These are phyloP conservation scores for Anoplophora glabripennis DNA, from an alignment of 1,140 invertebrate genomes.

Conservation along the genomic window DNA sequence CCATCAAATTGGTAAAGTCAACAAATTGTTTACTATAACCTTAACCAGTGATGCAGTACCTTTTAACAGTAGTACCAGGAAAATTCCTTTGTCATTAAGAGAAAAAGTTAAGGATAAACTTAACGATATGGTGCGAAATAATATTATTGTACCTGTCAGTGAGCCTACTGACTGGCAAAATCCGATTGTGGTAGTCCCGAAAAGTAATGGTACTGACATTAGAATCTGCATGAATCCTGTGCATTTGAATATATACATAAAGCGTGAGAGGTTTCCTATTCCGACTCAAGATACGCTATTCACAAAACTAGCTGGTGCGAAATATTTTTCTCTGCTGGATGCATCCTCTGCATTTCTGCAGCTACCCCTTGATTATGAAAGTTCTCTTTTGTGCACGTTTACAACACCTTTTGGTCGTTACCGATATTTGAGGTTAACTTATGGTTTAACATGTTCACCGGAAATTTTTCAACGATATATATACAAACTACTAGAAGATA, in stretches of 20 bases:
- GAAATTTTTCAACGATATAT: too few species aligned
- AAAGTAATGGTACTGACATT: background rate
- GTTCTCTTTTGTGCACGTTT: too few species aligned
- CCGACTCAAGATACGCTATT: slow-evolving; percentile 7
- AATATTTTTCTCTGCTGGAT: slow-evolving; percentile 19
- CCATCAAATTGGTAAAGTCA: background rate
- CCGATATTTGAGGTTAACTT: too few species aligned
- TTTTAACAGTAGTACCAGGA: background rate
- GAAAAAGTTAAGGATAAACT: slow-evolving; percentile 10
- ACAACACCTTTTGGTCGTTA: too few species aligned
- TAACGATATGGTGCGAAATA: slow-evolving; percentile 6
- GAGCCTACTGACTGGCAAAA: slow-evolving; percentile 10
- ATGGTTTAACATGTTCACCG: too few species aligned
- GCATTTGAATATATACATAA: slow-evolving; percentile 11
- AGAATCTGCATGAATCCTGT: slow-evolving; percentile 13
- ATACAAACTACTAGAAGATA: too few species aligned
- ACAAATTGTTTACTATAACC: slow-evolving; percentile 1
- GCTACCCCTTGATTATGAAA: too few species aligned
- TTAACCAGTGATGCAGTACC: slow-evolving; percentile 9
- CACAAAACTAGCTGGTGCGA: slow-evolving; percentile 10
- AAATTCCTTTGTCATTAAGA: slow-evolving; percentile 7
- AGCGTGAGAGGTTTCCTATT: slow-evolving; percentile 9
- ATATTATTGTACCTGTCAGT: slow-evolving; percentile 9
- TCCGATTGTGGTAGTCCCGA: slow-evolving; percentile 4
- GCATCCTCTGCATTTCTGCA: slow-evolving; percentile 10